Percentiles rank a stretch among this genome's conserved stretches.
These are phyloP conservation scores for Motacilla alba DNA, from an alignment of 2,113 vertebrate genomes.

Conservation along the genomic window DNA sequence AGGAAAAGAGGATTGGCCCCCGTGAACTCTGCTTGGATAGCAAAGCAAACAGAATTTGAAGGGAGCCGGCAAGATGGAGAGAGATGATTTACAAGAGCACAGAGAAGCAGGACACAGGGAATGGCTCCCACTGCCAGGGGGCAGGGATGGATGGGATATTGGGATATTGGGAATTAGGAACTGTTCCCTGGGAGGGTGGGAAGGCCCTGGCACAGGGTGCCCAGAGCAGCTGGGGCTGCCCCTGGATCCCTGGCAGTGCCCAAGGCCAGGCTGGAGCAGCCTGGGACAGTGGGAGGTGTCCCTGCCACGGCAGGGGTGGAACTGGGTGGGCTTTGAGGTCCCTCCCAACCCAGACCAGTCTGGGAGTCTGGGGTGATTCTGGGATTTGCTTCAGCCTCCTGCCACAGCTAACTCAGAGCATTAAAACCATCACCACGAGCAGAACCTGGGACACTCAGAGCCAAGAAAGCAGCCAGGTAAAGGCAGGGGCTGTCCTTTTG, in stretches of 20 bases:
- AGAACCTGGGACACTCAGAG: not conserved
- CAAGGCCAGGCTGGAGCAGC: not conserved
- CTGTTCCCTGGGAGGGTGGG: not conserved
- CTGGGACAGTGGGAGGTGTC: not conserved
- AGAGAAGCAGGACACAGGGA: not conserved
- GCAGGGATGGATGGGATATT: not conserved
- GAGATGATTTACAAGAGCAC: not conserved
- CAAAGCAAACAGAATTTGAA: not conserved
- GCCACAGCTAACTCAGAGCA: not conserved
- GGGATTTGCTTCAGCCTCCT: not conserved
- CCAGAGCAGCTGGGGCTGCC: not conserved
- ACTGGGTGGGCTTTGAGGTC: not conserved
- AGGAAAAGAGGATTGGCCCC: not conserved
- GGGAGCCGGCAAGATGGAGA: not conserved
- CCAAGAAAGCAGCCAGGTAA: not conserved
- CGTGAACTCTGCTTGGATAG: not conserved
- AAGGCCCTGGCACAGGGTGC: not conserved
- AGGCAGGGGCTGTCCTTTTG: not conserved
- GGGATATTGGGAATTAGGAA: not conserved
- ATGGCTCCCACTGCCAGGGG: not conserved
- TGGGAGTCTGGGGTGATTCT: not conserved
- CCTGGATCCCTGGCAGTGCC: not conserved
- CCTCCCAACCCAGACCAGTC: not conserved
- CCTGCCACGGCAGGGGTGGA: not conserved
- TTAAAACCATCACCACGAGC: not conserved